Base-by-base conservation (phyloP, 2,113 vertebrate genomes). In the Zeus faber region DNA sequence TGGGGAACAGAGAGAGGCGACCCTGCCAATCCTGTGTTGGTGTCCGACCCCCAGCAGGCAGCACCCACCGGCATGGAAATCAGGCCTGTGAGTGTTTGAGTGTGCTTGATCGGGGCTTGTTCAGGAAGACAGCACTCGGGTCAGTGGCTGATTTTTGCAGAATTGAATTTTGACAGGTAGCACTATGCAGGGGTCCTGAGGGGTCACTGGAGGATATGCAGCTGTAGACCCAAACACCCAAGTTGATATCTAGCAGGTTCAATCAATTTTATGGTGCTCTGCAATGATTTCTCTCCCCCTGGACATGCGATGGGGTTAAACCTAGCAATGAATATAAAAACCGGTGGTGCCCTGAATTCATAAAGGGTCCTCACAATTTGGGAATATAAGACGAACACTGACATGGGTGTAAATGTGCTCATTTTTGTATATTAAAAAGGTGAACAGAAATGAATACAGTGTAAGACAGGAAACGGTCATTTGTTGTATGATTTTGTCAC, bases 1-100 rank as follows among this genome's bases (percentile, higher is more conserved):
- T 74, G 83, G 1, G 49, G 46, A 88, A 85, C 85, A 88, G 91
- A 91, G 87, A 86, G 87, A 84, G 82, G 77, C 33, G 69, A 82
- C 65, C 75, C 80, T 83, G 88, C 86, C 85, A 87, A 65, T 87
- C 81, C 79, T 79, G 67, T 78, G 88, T 54, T 86, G 29, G 72
- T 74, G 60, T 53, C 65, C 75, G 84, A 88, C 80, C 88, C 89
- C 84, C 93, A 92, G 92, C 87, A 78, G 92, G 93, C n/a, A 17
- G 39, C 17, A 3, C 70, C 67, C 54, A 72, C 53, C 41, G 14
- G 55, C 65, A 73, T 65, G 72, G 77, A 79, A 82, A 80, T 81
- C 44, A 52, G 65, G 62, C 27, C 58, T 22, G 46, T 14, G 45
- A 70, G 71, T 54, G 75, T 75, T 55, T 62, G 68, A 75, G 46